Conservation (phyloP, 2,113 vertebrate species). For the Silurus meridionalis region DNA sequence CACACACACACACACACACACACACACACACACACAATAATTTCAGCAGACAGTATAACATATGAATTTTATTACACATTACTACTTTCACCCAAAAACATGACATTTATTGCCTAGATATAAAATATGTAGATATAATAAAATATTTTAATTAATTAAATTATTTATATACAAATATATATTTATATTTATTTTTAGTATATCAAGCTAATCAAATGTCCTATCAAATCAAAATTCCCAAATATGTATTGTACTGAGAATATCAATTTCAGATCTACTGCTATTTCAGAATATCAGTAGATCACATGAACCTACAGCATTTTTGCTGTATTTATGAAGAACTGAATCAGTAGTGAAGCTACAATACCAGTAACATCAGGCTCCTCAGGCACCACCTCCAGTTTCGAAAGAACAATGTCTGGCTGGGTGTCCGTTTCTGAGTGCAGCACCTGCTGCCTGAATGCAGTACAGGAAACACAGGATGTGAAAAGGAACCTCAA, state of each 20-base stretch:
- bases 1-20: neutral
- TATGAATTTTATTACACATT: neutral
- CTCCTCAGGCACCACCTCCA: slow-evolving; percentile 56
- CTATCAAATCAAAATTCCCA: neutral
- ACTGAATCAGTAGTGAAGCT: neutral
- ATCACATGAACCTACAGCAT: neutral
- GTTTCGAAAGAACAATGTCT: slow-evolving; percentile 53
- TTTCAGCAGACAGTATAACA: neutral
- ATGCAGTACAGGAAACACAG: slow-evolving; percentile 49
- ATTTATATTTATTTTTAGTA: too few species aligned
- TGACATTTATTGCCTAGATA: neutral
- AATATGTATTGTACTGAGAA: neutral
- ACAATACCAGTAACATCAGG: slow-evolving; percentile 59
- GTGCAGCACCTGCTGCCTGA: slow-evolving; percentile 68
- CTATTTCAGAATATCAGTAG: too few species aligned
- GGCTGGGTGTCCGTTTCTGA: slow-evolving; percentile 43
- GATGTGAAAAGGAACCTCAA: neutral
- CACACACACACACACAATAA: neutral
- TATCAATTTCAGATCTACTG: neutral
- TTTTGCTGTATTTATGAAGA: neutral
- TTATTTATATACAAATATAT: too few species aligned
- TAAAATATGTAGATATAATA: neutral
- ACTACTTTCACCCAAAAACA: neutral
- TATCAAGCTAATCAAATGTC: neutral
- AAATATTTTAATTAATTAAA: too few species aligned